phyloP scores from a whole-genome alignment of 2,113 vertebrate genomes.

The Chionomys nivalis region DNA sequence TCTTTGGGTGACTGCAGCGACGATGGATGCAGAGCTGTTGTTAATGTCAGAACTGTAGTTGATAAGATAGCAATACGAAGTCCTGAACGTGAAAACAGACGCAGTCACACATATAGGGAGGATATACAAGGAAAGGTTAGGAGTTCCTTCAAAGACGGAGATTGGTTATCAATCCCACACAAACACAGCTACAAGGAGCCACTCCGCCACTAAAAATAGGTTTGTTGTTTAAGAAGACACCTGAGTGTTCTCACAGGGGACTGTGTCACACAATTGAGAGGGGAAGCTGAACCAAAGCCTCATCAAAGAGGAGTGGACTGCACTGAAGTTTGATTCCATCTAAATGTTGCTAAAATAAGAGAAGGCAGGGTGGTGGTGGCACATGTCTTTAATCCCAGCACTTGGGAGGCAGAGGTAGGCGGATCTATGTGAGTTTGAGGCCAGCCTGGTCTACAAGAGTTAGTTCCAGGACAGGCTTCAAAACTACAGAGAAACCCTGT shows the following conservation, averaged over 20 bases:
- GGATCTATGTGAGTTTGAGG: too few species aligned
- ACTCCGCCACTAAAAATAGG: conserved; percentile 98
- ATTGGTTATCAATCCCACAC: conserved; percentile 98
- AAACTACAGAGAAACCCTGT: too few species aligned
- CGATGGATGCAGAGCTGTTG: too few species aligned
- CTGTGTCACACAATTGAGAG: conserved; percentile 94
- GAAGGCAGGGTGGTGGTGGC: too few species aligned
- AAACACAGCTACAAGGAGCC: conserved; percentile 98
- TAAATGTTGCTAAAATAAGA: conserved; percentile 87
- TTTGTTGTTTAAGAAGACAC: conserved; percentile 95
- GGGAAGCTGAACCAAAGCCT: conserved; percentile 94
- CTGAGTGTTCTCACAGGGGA: conserved; percentile 92
- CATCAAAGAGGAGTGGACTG: conserved; percentile 91
- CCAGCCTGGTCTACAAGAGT: too few species aligned
- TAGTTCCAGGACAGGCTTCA: too few species aligned
- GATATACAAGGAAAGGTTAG: conserved; percentile 98
- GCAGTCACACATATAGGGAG: conserved; percentile 77
- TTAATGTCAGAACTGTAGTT: too few species aligned
- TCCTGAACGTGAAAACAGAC: too few species aligned
- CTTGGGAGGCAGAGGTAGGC: too few species aligned
- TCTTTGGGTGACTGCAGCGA: too few species aligned
- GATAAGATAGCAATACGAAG: too few species aligned
- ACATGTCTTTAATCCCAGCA: too few species aligned
- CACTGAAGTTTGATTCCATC: conserved; percentile 90
- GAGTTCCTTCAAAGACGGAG: conserved; percentile 94